Evolutionary conservation across 2,888 invertebrate genomes (phyloP), one percentile per base, ranked within the genome.

Genomic region (Drosophila mulleri): DNA sequence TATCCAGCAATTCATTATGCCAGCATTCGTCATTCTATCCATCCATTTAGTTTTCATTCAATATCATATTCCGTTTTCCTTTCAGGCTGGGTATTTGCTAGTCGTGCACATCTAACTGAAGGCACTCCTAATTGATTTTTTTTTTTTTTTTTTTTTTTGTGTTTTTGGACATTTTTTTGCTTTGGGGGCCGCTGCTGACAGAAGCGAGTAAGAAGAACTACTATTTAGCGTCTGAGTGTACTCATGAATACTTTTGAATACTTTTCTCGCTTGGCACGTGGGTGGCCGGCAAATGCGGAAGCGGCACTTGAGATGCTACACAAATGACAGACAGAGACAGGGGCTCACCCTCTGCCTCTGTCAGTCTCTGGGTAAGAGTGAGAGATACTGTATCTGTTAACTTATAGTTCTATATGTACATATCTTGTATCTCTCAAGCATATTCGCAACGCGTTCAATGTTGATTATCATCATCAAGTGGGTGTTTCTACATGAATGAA

Each of bases 261-360:
- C 48, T 50, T 75, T 64, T 72, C 66, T 63, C 61, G 68, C 62
- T 67, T 48, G 67, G 65, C 73, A 82, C 71, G 88, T 80, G 88
- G 83, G 80, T 88, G 77, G 67, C 61, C 67, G 60, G 75, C 82
- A 72, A 83, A 86, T 87, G 87, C 84, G 87, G 82, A 82, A 82
- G 69, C 56, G 61, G 56, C 79, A 82, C 84, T 82, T 75, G 61
- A 83, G 68, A 75, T 78, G 56, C 56, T 35, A 56, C 37, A 54
- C 42, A 47, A 58, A 62, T 35, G 54, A 56, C 42, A 45, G 37
- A 20, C 18, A 12, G 32, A 6, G 32, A 18, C n/a, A 29, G 29
- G n/a, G 35, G 20, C 6, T 26, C 26, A 26, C 26, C 1, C 7
- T 26, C 26, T 26, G 26, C 26, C 26, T 5, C 23, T 23, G 23